Evolutionary conservation across 2,797 vertebrate species (phyloP), one percentile per base, ranked within the genome.

Genomic region (Pseudomugil gertrudae): DNA sequence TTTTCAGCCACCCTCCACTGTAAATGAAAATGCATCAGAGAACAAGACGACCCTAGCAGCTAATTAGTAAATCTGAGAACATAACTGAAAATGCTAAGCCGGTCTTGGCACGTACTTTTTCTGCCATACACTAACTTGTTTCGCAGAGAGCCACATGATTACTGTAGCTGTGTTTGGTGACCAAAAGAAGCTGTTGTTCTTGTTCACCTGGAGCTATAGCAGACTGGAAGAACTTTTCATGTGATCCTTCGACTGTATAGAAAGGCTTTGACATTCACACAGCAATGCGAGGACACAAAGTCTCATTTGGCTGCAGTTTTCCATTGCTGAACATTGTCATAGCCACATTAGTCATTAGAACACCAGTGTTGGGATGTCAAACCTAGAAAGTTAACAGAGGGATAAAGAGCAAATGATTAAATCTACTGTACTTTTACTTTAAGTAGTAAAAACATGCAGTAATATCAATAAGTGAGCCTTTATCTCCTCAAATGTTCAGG

Each of bases 131-230:
- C 50, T 68, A 43, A 70, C 26, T 15, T 29, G 38, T 69, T 40
- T 35, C 51, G 54, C n/a, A 54, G 26, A 35, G 23, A 75, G 66
- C 68, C 89, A 76, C 89, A 87, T 92, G 89, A 88, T 81, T 61
- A 61, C 60, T 67, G 63, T 76, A 57, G 70, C 66, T 77, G 65
- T 65, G 26, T 38, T 66, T 53, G 19, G 72, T 64, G 51, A 47
- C 80, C 56, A 87, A 90, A 81, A 79, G 47, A 81, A 66, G 66
- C 72, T 79, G 81, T 90, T 92, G 88, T 93, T 90, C 57, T 10
- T 78, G 45, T 89, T 84, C 69, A 93, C 91, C 86, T 88, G 68
- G 48, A 91, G 91, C 91, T 76, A 88, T 66, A 30, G 53, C 7
- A 63, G 69, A 70, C 72, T 76, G 73, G 80, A 61, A 59, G 67